Evolutionary conservation across 2,888 invertebrate species (phyloP), one percentile per base, ranked within the genome.

Genomic region (Apamea sordens): DNA sequence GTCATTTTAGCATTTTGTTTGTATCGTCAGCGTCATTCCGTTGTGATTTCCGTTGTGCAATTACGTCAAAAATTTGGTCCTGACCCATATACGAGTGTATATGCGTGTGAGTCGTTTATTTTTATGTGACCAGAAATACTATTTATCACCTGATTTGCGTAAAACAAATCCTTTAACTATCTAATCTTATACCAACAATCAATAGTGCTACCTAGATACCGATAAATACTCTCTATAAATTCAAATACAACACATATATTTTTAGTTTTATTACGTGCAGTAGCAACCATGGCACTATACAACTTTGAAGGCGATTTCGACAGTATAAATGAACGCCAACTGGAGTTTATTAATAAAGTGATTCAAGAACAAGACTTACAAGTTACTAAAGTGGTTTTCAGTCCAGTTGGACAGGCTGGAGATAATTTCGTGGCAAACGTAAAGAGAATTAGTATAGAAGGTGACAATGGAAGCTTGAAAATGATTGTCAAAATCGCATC

Each of bases 401-500:
- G 89, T 76, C 69, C 88, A 6, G 91, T 93, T 5, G 93, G 93
- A 1, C 80, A 87, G 77, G 86, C 88, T 24, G 93, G 92, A 59
- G 93, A 93, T 59, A 93, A 93, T 79, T 93, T 89, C 61, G 81
- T 84, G 0, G 91, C 92, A n/a, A 87, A 79, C 44, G 88, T 92
- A 15, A 91, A 90, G 74, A 88, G 91, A 63, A 87, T 93, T 24
- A 88, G 69, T 0, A 87, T 91, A 21, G 79, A 90, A 83, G 79
- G 86, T 24, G 89, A 90, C 13, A 84, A 90, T 83, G 91, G 87
- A 24, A 78, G 0, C 21, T 32, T 88, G 8, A 80, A 61, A 47
- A 90, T 94, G 81, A 87, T 95, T 4, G 93, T 90, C 0, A 95
- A 95, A 87, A 81, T 94, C 18, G 93, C 93, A 13, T 89, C 93